These are phyloP conservation scores for Plagodis dolabraria DNA, from an alignment of 2,888 invertebrate genomes.

Conservation along the genomic window DNA sequence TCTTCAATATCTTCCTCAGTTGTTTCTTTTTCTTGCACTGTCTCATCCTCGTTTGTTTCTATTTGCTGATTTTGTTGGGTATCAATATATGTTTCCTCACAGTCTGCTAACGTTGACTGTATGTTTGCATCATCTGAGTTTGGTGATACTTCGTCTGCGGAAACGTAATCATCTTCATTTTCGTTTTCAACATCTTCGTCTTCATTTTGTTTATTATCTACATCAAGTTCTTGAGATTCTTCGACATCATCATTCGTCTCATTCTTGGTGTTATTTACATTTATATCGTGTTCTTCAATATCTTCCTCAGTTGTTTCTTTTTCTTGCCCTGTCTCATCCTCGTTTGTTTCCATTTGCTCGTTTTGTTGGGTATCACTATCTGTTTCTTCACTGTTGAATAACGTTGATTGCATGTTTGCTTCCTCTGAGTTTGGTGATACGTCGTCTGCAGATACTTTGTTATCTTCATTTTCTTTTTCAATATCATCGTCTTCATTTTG, in stretches of 20 bases:
- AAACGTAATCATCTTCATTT: slow-evolving; percentile 5
- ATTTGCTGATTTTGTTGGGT: slow-evolving; percentile 1
- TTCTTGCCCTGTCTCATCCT: slow-evolving; percentile 1
- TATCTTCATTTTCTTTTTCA: slow-evolving; percentile 1
- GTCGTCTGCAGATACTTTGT: slow-evolving; percentile 2
- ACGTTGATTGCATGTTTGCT: background rate
- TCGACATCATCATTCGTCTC: background rate
- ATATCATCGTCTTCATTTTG: background rate
- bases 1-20: no score
- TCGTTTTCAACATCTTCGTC: background rate
- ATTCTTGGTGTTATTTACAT: background rate
- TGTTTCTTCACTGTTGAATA: background rate
- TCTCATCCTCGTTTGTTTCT: slow-evolving; percentile 4
- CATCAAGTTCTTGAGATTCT: background rate
- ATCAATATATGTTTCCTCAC: background rate
- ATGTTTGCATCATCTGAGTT: background rate
- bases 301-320: no score
- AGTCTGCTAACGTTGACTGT: background rate
- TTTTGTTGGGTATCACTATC: background rate
- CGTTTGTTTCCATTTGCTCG: slow-evolving; percentile 5
- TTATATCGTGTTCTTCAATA: no score
- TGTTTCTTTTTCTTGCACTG: background rate
- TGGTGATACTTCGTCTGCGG: background rate
- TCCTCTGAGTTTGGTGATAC: background rate
- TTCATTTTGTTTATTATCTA: background rate